Evolutionary conservation across 2,797 vertebrate genomes (phyloP).

Genomic region (Pteropus rufus): DNA sequence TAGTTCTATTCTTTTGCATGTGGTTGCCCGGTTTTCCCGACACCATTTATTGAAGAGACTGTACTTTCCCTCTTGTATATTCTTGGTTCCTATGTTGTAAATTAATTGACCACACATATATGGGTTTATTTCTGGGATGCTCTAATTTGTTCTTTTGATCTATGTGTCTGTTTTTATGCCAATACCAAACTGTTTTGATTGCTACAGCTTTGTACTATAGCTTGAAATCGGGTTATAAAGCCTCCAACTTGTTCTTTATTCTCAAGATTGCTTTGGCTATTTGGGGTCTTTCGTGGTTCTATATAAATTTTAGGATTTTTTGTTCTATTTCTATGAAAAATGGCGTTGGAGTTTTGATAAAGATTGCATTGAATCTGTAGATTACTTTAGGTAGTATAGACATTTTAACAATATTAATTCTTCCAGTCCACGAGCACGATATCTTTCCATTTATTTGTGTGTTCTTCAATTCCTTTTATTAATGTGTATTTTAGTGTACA

Average conservation of each 20-base stretch:
- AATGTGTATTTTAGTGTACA: not conserved
- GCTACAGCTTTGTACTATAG: not conserved
- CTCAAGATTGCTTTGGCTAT: not conserved
- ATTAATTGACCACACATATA: not conserved
- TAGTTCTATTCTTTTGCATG: not conserved
- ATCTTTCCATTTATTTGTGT: not conserved
- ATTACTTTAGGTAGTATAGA: not conserved
- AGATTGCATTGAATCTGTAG: not conserved
- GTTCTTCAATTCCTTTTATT: not conserved
- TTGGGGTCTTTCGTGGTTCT: not conserved
- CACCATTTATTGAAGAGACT: not conserved
- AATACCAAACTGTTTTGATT: not conserved
- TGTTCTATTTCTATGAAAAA: not conserved
- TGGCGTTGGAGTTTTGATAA: not conserved
- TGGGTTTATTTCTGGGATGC: not conserved
- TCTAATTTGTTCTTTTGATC: not conserved
- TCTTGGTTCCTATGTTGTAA: not conserved
- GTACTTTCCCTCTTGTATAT: not conserved
- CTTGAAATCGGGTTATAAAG: not conserved
- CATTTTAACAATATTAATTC: not conserved
- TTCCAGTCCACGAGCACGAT: not conserved
- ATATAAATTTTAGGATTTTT: not conserved
- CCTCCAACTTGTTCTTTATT: not conserved
- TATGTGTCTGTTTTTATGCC: not conserved
- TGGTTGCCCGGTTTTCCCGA: not conserved